phyloP scores from a whole-genome alignment of 2,113 vertebrate genomes.

The Suricata suricatta region DNA sequence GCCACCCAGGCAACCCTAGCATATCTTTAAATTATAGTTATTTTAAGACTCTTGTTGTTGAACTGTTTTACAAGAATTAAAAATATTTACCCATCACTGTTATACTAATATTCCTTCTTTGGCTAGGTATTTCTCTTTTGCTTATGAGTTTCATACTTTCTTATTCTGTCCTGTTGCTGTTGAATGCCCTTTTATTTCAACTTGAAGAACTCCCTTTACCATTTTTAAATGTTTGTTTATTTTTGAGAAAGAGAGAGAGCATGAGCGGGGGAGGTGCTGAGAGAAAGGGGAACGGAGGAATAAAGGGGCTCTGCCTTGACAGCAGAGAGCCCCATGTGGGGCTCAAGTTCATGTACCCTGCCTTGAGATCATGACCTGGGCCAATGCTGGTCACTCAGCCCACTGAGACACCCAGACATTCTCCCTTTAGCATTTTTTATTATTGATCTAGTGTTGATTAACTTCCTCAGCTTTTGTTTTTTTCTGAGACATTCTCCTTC shows the following conservation, averaged over 20 bases:
- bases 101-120: neutral
- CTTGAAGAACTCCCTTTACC: neutral
- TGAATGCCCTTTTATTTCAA: neutral
- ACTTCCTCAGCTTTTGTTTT: neutral
- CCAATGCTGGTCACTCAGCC: no score
- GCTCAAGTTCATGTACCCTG: no score
- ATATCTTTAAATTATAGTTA: neutral
- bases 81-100: neutral
- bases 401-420: no score
- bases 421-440: neutral
- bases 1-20: neutral
- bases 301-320: no score
- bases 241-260: no score
- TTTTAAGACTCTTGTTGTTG: neutral
- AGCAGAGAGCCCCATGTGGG: no score
- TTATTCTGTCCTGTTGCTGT: neutral
- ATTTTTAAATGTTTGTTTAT: neutral
- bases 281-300: no score
- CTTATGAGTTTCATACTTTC: neutral
- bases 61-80: neutral
- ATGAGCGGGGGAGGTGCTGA: no score
- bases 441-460: neutral
- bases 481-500: neutral
- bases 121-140: neutral
- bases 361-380: no score